Base-by-base conservation (phyloP, 1,140 invertebrate species). In the Tetramorium parvispinum region DNA sequence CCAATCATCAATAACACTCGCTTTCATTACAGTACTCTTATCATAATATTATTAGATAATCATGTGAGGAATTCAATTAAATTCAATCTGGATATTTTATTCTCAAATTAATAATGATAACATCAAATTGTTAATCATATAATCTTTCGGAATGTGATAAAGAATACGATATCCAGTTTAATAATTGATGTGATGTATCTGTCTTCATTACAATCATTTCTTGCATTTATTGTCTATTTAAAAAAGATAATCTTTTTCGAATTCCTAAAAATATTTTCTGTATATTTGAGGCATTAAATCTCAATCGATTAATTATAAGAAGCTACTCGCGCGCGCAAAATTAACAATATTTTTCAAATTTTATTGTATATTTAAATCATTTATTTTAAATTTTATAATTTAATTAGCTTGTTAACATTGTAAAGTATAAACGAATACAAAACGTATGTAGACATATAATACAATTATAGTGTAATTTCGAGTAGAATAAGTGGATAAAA, bases 401-500 rank as follows among this genome's bases (percentile, higher is more conserved):
- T 68, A 24, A 79, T 13, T 68, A 79, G 16, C 16, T 11, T 4
- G 1, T 37, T 21, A 10, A 13, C 5, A 40, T 70, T 53, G 24
- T 49, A 49, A 21, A 16, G 8, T 7, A 11, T 43, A 57, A 27
- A 43, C n/a, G 18, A 57, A 32, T 32, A 27, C 3, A 21, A 37
- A 66, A 46, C 11, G 1, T 61, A 57, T 13, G 5, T 18, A 16
- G 16, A 37, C 13, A 51, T 4, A 40, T 53, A 79, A 66, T 73
- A 77, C 10, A 18, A 24, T 13, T 49, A 18, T 51, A 46, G 11
- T 40, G 46, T 66, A 82, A 73, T 59, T 77, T 65, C 3, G 40
- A 43, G 40, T 46, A 11, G 18, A 46, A 66, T 53, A 71, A 68
- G 51, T 76, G 37, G 53, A 77, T 87, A 70, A 85, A 87, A 78